A percentile compares a stretch with the other conserved stretches of the same genome.
phyloP scores from a whole-genome alignment of 2,888 invertebrate species.

The Chloromyia formosa region DNA sequence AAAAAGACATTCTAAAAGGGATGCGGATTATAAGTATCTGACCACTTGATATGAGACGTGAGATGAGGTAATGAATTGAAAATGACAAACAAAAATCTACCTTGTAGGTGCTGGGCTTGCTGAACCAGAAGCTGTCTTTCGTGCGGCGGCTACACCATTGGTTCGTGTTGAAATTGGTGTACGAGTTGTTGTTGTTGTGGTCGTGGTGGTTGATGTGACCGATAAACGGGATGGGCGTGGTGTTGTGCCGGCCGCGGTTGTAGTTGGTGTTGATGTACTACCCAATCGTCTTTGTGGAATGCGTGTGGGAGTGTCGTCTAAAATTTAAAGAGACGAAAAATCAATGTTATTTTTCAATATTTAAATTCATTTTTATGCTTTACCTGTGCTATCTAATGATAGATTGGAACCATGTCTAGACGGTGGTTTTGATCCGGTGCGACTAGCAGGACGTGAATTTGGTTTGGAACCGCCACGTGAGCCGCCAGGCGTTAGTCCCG shows the following conservation, averaged over 20 bases:
- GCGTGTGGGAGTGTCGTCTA: slow-evolving; percentile 83
- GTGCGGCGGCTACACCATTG: slow-evolving; percentile 63
- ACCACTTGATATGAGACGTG: slow-evolving; percentile 21
- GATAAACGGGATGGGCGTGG: slow-evolving; percentile 67
- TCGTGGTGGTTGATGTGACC: slow-evolving; percentile 70
- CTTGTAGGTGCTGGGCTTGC: slow-evolving; percentile 80
- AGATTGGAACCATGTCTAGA: slow-evolving; percentile 93
- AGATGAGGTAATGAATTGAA: slow-evolving; percentile 16
- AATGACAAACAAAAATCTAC: slow-evolving; percentile 63
- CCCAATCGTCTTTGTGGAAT: slow-evolving; percentile 78
- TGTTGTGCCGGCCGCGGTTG: slow-evolving; percentile 67
- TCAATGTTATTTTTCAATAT: slow-evolving; percentile 34
- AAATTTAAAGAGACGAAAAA: too few relatives aligned
- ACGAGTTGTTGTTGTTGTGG: slow-evolving; percentile 70
- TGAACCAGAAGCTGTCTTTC: slow-evolving; percentile 79
- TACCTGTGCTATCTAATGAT: slow-evolving; percentile 88
- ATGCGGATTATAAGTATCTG: slow-evolving; percentile 11
- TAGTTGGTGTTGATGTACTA: slow-evolving; percentile 69
- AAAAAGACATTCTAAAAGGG: slow-evolving; percentile 23
- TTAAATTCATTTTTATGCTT: background rate
- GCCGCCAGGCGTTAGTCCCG: slow-evolving; percentile 79
- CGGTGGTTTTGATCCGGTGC: slow-evolving; percentile 90
- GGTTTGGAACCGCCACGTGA: slow-evolving; percentile 80
- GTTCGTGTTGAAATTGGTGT: slow-evolving; percentile 66
- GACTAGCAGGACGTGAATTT: slow-evolving; percentile 83